A percentile compares a stretch with the other conserved stretches of the same genome.
Evolutionary conservation across 2,888 invertebrate genomes (phyloP).

Genomic region (Poecilobothrus nobilitatus): DNA sequence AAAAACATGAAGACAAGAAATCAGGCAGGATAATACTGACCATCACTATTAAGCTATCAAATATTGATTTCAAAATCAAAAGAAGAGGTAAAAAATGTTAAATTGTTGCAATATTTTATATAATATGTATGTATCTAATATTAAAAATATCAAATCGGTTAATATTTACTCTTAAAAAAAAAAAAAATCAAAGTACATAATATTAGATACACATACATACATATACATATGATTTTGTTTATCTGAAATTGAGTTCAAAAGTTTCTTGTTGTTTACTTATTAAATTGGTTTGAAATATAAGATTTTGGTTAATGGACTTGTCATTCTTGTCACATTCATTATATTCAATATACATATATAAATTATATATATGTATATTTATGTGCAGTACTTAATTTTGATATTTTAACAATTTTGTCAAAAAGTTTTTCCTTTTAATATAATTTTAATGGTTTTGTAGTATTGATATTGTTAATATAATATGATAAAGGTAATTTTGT

Average conservation of each 20-base stretch:
- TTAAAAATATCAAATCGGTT: neutral
- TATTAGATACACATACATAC: too few species aligned
- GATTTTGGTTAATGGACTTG: constrained; percentile 9
- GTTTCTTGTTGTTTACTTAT: neutral
- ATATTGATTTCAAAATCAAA: too few species aligned
- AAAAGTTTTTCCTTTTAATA: too few species aligned
- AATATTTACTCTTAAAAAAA: neutral
- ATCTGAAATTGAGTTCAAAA: neutral
- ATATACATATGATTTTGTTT: neutral
- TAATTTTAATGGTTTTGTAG: too few species aligned
- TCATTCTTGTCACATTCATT: neutral
- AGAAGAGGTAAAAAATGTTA: neutral
- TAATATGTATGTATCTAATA: neutral
- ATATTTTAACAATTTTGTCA: too few species aligned
- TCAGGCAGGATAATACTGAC: neutral
- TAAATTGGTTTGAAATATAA: constrained; percentile 9
- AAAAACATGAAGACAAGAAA: neutral
- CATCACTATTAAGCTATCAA: constrained; percentile 1
- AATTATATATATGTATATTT: too few species aligned
- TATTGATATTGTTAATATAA: too few species aligned
- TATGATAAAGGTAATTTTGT: too few species aligned
- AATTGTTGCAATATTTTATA: neutral
- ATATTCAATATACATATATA: neutral
- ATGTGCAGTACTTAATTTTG: too few species aligned
- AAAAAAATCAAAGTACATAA: neutral